Evolutionary conservation across 2,888 invertebrate species (phyloP).

Genomic region (Ormyrus labotus): DNA sequence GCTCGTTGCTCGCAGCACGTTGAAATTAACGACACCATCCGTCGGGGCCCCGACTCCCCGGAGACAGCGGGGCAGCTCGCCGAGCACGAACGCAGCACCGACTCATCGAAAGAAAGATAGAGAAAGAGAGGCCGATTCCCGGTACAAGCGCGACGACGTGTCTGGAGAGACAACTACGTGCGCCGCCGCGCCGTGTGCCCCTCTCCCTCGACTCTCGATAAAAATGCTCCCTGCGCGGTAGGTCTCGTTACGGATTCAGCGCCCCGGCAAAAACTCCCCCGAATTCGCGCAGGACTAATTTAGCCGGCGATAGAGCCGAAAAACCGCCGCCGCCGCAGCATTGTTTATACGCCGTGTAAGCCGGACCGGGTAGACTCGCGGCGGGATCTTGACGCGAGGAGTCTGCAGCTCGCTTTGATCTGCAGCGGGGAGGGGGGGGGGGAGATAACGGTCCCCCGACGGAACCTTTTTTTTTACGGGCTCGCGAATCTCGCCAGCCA

Average conservation of each 20-base stretch:
- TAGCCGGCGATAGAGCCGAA: slow-evolving; percentile 12
- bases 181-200: background rate
- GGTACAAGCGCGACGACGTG: slow-evolving; percentile 71
- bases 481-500: slow-evolving; percentile 19
- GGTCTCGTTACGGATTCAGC: slow-evolving; percentile 39
- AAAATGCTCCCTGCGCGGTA: slow-evolving; percentile 32
- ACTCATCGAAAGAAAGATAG: slow-evolving; percentile 63
- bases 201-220: background rate
- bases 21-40: slow-evolving; percentile 69
- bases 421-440: background rate
- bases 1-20: slow-evolving; percentile 46
- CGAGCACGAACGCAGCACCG: background rate
- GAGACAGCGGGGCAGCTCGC: slow-evolving; percentile 59
- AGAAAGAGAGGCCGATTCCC: slow-evolving; percentile 66
- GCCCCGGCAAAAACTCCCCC: background rate
- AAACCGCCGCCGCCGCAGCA: background rate
- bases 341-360: slow-evolving; percentile 20
- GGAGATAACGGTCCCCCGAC: slow-evolving; percentile 19
- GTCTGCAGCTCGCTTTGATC: slow-evolving; percentile 22
- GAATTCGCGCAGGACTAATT: slow-evolving; percentile 19
- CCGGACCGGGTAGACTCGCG: background rate
- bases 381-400: slow-evolving; percentile 30
- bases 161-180: slow-evolving; percentile 71
- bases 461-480: background rate
- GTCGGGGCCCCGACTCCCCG: slow-evolving; percentile 60